A percentile compares a stretch with the other conserved stretches of the same genome.
These are phyloP conservation scores for Python bivittatus DNA, from an alignment of 2,113 vertebrate genomes.

Conservation along the genomic window DNA sequence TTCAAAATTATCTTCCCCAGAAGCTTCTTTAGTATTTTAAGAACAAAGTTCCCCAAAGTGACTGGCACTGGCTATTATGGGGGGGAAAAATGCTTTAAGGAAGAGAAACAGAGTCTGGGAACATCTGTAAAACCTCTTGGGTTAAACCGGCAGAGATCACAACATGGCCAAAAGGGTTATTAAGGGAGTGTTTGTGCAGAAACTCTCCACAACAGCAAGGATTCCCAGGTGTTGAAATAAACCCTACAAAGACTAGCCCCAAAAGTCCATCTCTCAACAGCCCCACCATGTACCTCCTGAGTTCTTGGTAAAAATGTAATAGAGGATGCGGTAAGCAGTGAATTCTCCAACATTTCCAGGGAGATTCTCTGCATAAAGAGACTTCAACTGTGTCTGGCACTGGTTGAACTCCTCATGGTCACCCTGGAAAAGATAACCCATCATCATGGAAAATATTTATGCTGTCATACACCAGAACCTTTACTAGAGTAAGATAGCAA, in stretches of 20 bases:
- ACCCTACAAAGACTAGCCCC: not conserved
- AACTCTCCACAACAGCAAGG: not conserved
- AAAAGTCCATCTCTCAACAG: not conserved
- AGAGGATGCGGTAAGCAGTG: slow-evolving; percentile 88
- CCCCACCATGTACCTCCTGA: slow-evolving; percentile 78
- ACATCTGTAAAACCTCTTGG: rapidly evolving
- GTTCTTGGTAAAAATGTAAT: slow-evolving; percentile 93
- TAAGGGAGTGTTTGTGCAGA: not conserved
- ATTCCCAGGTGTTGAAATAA: not conserved
- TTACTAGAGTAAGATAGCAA: not conserved
- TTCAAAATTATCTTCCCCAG: not conserved
- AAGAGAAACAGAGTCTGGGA: not conserved
- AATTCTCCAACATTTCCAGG: slow-evolving; percentile 90
- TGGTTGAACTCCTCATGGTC: slow-evolving; percentile 96
- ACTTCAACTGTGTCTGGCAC: slow-evolving; percentile 92
- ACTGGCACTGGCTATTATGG: not conserved
- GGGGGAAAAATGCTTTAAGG: not conserved
- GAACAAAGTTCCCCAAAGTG: not conserved
- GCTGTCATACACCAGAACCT: not conserved
- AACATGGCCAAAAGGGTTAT: not conserved
- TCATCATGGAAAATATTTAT: not conserved
- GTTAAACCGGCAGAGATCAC: rapidly evolving
- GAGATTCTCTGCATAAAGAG: slow-evolving; percentile 84
- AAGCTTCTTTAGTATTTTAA: not conserved
- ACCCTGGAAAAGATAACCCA: slow-evolving; percentile 70